Percentiles rank a stretch among this genome's conserved stretches.
Conservation (phyloP, 2,888 invertebrate genomes). For the Palloptera scutellata region DNA sequence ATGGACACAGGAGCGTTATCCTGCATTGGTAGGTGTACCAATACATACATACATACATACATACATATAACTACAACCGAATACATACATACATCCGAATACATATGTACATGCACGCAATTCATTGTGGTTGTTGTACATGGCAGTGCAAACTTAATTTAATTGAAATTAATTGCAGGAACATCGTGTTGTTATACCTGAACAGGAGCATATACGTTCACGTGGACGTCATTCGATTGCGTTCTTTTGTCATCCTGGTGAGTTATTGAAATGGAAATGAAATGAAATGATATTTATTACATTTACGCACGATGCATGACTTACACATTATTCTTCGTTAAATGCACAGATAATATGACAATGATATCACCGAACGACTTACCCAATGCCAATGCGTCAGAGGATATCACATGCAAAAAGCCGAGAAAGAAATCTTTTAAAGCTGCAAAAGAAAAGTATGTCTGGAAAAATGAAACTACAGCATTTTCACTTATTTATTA, state of each 20-base stretch:
- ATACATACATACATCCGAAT: no score
- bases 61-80: no score
- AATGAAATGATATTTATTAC: neutral
- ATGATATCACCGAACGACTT: conserved; percentile 64
- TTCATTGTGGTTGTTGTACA: no score
- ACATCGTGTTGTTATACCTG: conserved; percentile 78
- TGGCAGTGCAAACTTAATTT: neutral
- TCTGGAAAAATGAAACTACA: conserved; percentile 48
- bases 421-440: conserved; percentile 63
- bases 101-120: no score
- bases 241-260: conserved; percentile 80
- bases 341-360: conserved; percentile 58
- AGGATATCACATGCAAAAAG: conserved; percentile 57
- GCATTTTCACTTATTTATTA: conserved; percentile 32
- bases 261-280: conserved; percentile 30
- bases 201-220: conserved; percentile 70
- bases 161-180: conserved; percentile 63
- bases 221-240: conserved; percentile 79
- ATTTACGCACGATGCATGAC: neutral
- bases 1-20: conserved; percentile 77
- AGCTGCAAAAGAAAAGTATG: conserved; percentile 63
- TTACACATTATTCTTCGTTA: neutral
- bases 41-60: no score
- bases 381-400: conserved; percentile 53
- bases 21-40: conserved; percentile 69